Evolutionary conservation across 2,797 vertebrate species (phyloP).

Genomic region (Arrhamphus sclerolepis): DNA sequence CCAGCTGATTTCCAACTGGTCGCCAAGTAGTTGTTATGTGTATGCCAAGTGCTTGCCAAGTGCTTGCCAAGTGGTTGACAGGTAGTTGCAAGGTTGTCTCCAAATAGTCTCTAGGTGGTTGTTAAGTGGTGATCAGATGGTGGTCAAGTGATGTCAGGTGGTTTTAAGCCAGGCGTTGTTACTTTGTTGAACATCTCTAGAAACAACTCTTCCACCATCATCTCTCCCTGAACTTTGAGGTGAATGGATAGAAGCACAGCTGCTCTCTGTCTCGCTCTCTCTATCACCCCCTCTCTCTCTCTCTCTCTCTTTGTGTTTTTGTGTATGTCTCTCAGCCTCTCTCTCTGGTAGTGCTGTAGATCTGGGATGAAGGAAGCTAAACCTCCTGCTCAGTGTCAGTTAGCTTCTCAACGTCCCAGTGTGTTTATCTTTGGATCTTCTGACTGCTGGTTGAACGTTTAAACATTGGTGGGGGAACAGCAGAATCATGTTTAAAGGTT

Average conservation of each 20-base stretch:
- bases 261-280: background rate
- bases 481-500: slow-evolving; percentile 80
- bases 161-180: too few species aligned
- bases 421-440: slow-evolving; percentile 53
- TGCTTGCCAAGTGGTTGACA: too few species aligned
- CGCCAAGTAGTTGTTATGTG: too few species aligned
- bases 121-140: too few species aligned
- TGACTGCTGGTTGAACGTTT: slow-evolving; percentile 78
- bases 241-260: slow-evolving; percentile 47
- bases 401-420: slow-evolving; percentile 49
- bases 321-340: slow-evolving; percentile 6
- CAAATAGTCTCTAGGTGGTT: too few species aligned
- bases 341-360: slow-evolving; percentile 13
- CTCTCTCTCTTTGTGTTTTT: slow-evolving; percentile 13
- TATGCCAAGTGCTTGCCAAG: too few species aligned
- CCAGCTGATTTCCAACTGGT: too few species aligned
- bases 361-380: slow-evolving; percentile 53
- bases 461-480: slow-evolving; percentile 58
- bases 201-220: too few species aligned
- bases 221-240: background rate
- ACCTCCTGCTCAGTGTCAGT: slow-evolving; percentile 41
- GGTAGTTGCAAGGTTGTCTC: too few species aligned
- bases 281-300: background rate
- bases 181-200: too few species aligned
- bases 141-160: too few species aligned